A percentile compares a stretch with the other conserved stretches of the same genome.
Evolutionary conservation across 2,113 vertebrate species (phyloP).

Genomic region (Kryptolebias marmoratus): DNA sequence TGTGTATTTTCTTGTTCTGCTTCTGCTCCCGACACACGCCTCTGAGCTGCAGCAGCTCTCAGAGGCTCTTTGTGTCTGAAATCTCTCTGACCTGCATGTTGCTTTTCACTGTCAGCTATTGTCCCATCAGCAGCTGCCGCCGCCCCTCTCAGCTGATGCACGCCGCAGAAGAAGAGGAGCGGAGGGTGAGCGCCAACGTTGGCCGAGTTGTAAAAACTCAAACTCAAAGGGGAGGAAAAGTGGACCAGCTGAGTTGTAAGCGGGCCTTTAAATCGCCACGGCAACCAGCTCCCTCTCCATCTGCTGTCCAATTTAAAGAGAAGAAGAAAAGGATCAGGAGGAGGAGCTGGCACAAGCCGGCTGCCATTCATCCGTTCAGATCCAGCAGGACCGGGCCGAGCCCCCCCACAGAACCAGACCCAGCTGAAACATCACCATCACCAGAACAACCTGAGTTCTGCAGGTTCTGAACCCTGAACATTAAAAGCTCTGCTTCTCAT

Average conservation of each 20-base stretch:
- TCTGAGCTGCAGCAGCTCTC: slow-evolving; percentile 25
- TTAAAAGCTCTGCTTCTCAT: slow-evolving; percentile 62
- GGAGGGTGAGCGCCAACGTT: too few species aligned
- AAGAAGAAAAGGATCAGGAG: slow-evolving; percentile 30
- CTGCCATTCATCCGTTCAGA: slow-evolving; percentile 66
- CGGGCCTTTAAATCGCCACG: slow-evolving; percentile 67
- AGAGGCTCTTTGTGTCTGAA: slow-evolving; percentile 48
- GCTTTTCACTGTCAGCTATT: slow-evolving; percentile 43
- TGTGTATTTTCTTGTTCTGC: too few species aligned
- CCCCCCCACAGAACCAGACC: neutral
- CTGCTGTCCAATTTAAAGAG: slow-evolving; percentile 76
- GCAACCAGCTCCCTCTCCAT: slow-evolving; percentile 73
- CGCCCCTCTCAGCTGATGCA: slow-evolving; percentile 1
- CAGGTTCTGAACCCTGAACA: slow-evolving; percentile 38
- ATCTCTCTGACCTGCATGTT: slow-evolving; percentile 52
- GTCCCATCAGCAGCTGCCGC: slow-evolving; percentile 61
- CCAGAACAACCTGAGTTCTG: neutral
- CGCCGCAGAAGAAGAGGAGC: neutral
- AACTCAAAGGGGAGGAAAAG: neutral
- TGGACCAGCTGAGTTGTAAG: slow-evolving; percentile 52
- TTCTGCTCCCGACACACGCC: slow-evolving; percentile 46
- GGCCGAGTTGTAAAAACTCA: neutral
- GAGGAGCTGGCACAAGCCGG: slow-evolving; percentile 71
- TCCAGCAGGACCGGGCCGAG: slow-evolving; percentile 28
- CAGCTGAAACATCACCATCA: neutral